Evolutionary conservation across 2,888 invertebrate species (phyloP), one percentile per base, ranked within the genome.

Genomic region (Tachina grossa): DNA sequence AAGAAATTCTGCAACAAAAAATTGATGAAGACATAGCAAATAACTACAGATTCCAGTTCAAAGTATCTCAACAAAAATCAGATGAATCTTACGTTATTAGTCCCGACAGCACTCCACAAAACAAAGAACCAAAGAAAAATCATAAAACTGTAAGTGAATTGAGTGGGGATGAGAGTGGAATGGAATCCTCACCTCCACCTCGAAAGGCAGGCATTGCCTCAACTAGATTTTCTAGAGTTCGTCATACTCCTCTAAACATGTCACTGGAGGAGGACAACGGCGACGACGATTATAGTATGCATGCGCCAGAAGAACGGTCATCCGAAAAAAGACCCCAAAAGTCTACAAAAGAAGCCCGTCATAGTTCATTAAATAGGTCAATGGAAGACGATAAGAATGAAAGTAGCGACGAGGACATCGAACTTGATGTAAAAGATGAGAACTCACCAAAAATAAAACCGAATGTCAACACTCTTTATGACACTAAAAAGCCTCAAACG

Each of bases 91-190:
- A 41, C 31, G 14, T 22, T 43, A 11, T 65, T 22, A 79, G 71
- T 57, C 55, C 55, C 22, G 31, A 6, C 10, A 63, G 45, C 14
- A 53, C 71, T 19, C 63, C 63, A 1, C 61, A 49, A 19, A 16
- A 13, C 5, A 41, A 11, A 6, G 22, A 53, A 16, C 1, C 1
- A 5, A 68, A 57, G n/a, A 83, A 65, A 75, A 45, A 16, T 10
- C 65, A 51, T 14, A 87, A 78, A 59, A 87, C 84, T 45, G 79
- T 88, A 9, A 87, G 87, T 8, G 89, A 88, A 39, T 87, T 87
- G 8, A 90, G 89, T 59, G 89, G 88, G 51, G 90, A 91, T 76
- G 91, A 91, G 63, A 91, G 90, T 71, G 90, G 90, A 22, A 89
- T 92, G 87, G 90, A 91, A 69, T 87, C 86, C 5, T 83, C 89